A percentile compares a stretch with the other conserved stretches of the same genome.
Evolutionary conservation across 2,113 vertebrate species (phyloP).

Genomic region (Cathartes aura): DNA sequence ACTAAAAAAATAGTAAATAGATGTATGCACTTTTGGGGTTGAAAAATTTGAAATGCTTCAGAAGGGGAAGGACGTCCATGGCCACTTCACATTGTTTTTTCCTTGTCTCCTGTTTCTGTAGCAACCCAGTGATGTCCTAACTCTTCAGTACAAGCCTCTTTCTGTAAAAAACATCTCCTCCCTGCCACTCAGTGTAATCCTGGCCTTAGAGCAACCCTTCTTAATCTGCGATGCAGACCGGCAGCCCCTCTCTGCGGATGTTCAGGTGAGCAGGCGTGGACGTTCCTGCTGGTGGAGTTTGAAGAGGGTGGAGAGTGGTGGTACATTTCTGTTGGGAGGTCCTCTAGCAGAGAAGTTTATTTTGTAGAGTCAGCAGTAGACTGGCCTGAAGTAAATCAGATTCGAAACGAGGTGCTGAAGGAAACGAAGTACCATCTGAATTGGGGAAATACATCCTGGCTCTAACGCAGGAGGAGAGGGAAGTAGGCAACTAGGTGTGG

Average conservation of each 20-base stretch:
- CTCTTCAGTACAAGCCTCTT: conserved; percentile 76
- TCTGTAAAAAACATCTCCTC: conserved; percentile 81
- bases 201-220: conserved; percentile 80
- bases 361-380: background rate
- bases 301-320: background rate
- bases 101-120: background rate
- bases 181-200: conserved; percentile 75
- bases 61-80: background rate
- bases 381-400: background rate
- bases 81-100: background rate
- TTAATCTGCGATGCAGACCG: conserved; percentile 63
- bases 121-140: conserved; percentile 69
- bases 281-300: background rate
- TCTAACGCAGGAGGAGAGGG: background rate
- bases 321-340: background rate
- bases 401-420: background rate
- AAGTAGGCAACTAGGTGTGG: background rate
- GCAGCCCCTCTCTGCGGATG: background rate
- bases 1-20: background rate
- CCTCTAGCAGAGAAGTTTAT: background rate
- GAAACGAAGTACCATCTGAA: background rate
- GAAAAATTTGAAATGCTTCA: background rate
- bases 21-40: background rate
- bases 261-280: conserved; percentile 35
- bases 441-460: background rate